Evolutionary conservation across 2,797 vertebrate genomes (phyloP), one percentile per base, ranked within the genome.

Genomic region (Tachyglossus aculeatus): DNA sequence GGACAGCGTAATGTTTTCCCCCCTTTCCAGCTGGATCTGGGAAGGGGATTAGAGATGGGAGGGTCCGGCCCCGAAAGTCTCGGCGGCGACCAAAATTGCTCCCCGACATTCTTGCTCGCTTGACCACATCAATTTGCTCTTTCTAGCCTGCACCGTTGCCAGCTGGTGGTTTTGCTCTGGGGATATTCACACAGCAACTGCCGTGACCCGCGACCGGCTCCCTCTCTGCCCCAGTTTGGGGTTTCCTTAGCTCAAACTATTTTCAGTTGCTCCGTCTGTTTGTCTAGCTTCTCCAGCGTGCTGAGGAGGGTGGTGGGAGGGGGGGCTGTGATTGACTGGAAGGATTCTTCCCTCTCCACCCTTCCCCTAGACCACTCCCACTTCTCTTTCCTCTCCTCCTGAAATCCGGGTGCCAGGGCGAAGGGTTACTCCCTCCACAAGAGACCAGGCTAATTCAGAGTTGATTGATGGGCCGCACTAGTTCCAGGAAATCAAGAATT

Each of bases 121-220:
- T 27, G 41, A 54, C 24, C 22, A 65, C 51, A 0, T 18, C 45
- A 29, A 9, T 24, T 48, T 10, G 38, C 71, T 47, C 12, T 0
- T 3, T 0, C 0, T 1, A 3, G 32, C 61, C 60, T 61, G 11
- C 2, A 36, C 59, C 40, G 16, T 22, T 6, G 21, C 44, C 56
- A 44, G 31, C 15, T 50, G 33, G 19, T 29, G 18, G 9, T 9
- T 16, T 34, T 21, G 39, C 29, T 34, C 6, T 10, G 12, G n/a
- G 29, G n/a, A n/a, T n/a, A n/a, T n/a, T n/a, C n/a, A n/a, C n/a
- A n/a, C n/a, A n/a, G n/a, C 21, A 9, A 29, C 15, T 62, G 43
- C 32, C 0, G 0, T 15, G 15, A 14, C 11, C 16, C 6, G 16
- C 22, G 37, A 16, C 21, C 12, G 19, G 1, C 15, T 14, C n/a